A percentile compares a stretch with the other conserved stretches of the same genome.
Evolutionary conservation across 2,797 vertebrate species (phyloP).

Genomic region (Tamandua tetradactyla): DNA sequence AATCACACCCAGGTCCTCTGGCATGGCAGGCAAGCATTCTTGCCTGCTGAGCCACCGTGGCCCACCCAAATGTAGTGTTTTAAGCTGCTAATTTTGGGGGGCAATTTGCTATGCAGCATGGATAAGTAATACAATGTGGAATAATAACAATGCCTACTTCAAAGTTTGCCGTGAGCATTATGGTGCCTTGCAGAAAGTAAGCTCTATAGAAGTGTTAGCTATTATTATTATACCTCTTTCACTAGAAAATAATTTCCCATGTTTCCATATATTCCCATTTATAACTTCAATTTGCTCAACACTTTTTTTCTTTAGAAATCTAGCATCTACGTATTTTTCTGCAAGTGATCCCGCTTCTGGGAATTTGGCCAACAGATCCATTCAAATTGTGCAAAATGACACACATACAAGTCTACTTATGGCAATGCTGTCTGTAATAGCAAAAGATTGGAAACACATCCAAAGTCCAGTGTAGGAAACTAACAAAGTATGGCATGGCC

Average conservation of each 20-base stretch:
- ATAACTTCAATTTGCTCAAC: background rate
- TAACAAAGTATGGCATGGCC: rapidly evolving
- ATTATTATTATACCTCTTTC: background rate
- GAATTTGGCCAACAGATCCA: background rate
- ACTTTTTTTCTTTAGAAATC: conserved; percentile 20
- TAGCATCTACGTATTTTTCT: background rate
- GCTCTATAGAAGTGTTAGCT: background rate
- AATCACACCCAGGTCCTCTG: no score
- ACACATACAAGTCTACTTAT: background rate
- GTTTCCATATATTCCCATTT: background rate
- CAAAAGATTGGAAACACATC: background rate
- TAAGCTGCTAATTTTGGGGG: background rate
- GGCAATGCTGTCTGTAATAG: background rate
- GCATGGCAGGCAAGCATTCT: no score
- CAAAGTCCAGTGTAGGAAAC: background rate
- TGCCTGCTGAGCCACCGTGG: no score
- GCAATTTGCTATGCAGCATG: background rate
- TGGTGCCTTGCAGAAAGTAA: background rate
- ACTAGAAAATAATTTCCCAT: background rate
- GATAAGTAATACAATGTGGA: background rate
- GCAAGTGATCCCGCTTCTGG: background rate
- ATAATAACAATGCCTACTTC: background rate
- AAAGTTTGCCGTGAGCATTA: background rate
- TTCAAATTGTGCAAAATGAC: background rate
- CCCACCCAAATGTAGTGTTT: background rate